A percentile compares a stretch with the other conserved stretches of the same genome.
phyloP scores from a whole-genome alignment of 2,888 invertebrate species.

The Girardia tigrina region DNA sequence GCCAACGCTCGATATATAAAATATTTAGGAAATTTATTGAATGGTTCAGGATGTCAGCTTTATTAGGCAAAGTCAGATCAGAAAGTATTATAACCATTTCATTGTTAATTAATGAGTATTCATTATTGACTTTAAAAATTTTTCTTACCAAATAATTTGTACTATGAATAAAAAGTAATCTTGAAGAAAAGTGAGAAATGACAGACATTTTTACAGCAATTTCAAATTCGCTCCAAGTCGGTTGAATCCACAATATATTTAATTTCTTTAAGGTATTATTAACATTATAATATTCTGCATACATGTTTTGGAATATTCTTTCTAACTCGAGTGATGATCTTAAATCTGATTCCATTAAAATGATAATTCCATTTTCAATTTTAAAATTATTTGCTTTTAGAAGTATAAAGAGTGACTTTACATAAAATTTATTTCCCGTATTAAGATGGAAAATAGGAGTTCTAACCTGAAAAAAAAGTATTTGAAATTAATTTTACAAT shows the following conservation, averaged over 20 bases:
- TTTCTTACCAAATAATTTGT: neutral
- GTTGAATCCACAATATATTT: neutral
- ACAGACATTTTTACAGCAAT: slow-evolving; percentile 4
- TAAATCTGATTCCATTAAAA: neutral
- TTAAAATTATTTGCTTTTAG: neutral
- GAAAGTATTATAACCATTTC: neutral
- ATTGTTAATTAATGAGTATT: neutral
- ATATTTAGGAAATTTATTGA: neutral
- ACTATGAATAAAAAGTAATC: neutral
- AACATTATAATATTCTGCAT: neutral
- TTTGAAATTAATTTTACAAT: neutral
- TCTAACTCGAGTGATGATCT: neutral
- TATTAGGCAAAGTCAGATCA: neutral
- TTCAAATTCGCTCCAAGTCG: neutral
- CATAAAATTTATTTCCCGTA: slow-evolving; percentile 19
- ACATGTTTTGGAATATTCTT: neutral
- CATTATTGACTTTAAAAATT: neutral
- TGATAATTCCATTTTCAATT: neutral
- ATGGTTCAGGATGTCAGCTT: neutral
- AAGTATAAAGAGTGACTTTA: neutral
- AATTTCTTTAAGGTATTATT: neutral
- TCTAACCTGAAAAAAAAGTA: neutral
- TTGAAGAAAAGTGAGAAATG: neutral
- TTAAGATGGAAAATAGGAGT: neutral
- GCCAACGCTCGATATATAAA: neutral